These are phyloP conservation scores for Mellivora capensis DNA, from an alignment of 2,113 vertebrate genomes.

Conservation along the genomic window DNA sequence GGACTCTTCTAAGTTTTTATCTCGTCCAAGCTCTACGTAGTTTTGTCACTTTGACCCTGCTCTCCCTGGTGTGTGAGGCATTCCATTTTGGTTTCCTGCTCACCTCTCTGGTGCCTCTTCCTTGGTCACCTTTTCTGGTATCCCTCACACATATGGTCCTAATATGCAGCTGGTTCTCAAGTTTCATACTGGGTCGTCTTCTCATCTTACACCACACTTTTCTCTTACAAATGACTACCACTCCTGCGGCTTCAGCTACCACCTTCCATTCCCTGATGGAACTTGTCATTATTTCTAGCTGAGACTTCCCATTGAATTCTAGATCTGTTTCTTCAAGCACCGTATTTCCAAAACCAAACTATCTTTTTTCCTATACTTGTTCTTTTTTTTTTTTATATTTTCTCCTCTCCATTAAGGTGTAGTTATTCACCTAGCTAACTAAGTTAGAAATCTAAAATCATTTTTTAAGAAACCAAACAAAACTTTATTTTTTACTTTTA, in stretches of 20 bases:
- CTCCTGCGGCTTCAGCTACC: background rate
- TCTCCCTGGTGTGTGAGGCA: background rate
- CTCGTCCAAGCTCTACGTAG: background rate
- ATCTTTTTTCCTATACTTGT: background rate
- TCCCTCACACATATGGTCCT: background rate
- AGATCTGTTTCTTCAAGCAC: background rate
- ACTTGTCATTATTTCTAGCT: background rate
- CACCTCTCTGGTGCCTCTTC: background rate
- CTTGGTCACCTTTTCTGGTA: background rate
- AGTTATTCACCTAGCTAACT: background rate
- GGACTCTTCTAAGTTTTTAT: background rate
- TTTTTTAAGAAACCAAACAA: background rate
- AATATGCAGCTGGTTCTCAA: background rate
- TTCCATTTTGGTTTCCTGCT: background rate
- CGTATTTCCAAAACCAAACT: background rate
- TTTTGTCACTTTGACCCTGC: background rate
- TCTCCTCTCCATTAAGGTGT: background rate
- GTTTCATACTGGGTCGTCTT: background rate
- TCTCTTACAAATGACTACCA: background rate
- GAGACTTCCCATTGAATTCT: background rate
- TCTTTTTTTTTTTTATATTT: background rate
- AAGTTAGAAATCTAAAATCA: conserved; percentile 14
- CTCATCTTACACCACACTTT: background rate
- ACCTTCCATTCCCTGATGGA: background rate
- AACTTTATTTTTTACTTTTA: background rate